A percentile compares a stretch with the other conserved stretches of the same genome.
These are phyloP conservation scores for Diarsia rubi DNA, from an alignment of 2,888 invertebrate genomes.

Conservation along the genomic window DNA sequence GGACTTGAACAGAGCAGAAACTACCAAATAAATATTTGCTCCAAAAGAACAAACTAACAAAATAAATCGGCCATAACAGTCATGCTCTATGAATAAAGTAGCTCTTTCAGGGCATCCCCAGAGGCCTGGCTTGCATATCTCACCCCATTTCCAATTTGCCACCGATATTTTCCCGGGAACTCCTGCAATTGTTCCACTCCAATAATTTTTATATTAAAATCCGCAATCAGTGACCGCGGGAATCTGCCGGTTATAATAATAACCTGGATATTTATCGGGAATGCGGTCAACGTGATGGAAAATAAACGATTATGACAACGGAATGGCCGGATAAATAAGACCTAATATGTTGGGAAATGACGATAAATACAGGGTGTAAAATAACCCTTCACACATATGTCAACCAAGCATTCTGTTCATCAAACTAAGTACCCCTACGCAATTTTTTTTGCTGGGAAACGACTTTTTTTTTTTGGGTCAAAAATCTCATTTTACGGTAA, in stretches of 20 bases:
- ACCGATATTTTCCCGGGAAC: constrained; percentile 40
- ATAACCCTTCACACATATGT: too few species aligned
- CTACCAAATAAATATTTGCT: background rate
- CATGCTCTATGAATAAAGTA: constrained; percentile 31
- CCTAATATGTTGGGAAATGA: background rate
- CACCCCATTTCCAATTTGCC: constrained; percentile 52
- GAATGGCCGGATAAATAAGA: constrained; percentile 20
- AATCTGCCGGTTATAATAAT: constrained; percentile 22
- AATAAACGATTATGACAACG: constrained; percentile 32
- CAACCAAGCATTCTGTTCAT: too few species aligned
- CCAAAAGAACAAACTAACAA: background rate
- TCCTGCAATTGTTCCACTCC: constrained; percentile 48
- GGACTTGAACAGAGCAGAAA: background rate
- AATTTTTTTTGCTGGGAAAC: too few species aligned
- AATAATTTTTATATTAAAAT: constrained; percentile 54
- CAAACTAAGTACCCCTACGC: too few species aligned
- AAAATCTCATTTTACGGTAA: too few species aligned
- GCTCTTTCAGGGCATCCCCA: constrained; percentile 44
- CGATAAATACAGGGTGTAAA: too few species aligned
- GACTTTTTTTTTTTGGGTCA: too few species aligned
- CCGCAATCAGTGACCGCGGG: constrained; percentile 24
- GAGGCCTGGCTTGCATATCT: constrained; percentile 38
- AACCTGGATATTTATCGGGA: constrained; percentile 17
- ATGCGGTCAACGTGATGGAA: constrained; percentile 13
- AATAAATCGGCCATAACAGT: constrained; percentile 57